These are phyloP conservation scores for Apostichopus japonicus DNA, from an alignment of 35 echinoderm and acorn worm genomes.

Conservation along the genomic window DNA sequence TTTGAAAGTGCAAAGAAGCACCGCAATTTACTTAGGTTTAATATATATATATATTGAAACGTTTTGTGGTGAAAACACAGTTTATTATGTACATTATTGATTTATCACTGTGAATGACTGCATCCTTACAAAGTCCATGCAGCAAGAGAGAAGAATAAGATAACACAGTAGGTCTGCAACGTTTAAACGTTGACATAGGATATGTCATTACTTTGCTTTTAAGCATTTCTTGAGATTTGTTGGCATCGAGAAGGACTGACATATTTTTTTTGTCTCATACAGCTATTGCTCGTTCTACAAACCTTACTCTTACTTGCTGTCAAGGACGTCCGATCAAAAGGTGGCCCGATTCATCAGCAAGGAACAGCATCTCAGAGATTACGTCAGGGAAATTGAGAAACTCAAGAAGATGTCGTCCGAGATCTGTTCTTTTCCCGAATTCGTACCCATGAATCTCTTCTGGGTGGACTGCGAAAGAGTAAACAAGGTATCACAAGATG, in stretches of 20 bases:
- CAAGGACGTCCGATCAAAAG: conserved; percentile 66
- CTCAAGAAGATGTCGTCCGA: conserved; percentile 87
- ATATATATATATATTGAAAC: too few species aligned
- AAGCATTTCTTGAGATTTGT: background rate
- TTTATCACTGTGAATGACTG: too few species aligned
- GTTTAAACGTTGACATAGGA: background rate
- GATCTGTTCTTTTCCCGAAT: conserved; percentile 80
- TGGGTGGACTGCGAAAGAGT: conserved; percentile 84
- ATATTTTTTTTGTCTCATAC: background rate
- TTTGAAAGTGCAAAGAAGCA: too few species aligned
- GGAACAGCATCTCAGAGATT: conserved; percentile 96
- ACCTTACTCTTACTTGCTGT: conserved; percentile 87
- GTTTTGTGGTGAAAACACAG: too few species aligned
- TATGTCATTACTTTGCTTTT: too few species aligned
- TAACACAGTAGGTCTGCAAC: background rate
- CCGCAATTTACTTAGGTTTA: too few species aligned
- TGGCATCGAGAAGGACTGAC: too few species aligned
- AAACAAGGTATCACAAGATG: conserved; percentile 74
- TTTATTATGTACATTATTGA: too few species aligned
- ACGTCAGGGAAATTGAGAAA: conserved; percentile 96
- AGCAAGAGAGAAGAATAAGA: too few species aligned
- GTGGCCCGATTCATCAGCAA: conserved; percentile 87
- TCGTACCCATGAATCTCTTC: conserved; percentile 95
- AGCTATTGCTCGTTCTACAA: conserved; percentile 90
- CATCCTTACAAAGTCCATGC: too few species aligned